phyloP scores from a whole-genome alignment of 1,140 invertebrate species.

The Drosophila kikkawai region DNA sequence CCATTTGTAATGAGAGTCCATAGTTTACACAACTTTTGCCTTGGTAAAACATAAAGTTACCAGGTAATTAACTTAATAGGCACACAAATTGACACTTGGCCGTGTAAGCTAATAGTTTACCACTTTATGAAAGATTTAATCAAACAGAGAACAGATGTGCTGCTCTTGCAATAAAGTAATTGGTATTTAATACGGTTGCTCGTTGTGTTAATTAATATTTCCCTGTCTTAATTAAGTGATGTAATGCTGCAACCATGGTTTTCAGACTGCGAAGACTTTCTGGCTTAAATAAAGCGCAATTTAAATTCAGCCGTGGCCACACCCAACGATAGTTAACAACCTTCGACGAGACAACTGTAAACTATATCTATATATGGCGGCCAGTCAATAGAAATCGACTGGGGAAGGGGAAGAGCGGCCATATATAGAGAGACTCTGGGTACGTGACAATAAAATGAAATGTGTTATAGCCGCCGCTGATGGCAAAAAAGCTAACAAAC shows the following conservation, averaged over 20 bases:
- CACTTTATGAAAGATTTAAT: conserved; percentile 18
- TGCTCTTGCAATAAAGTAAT: conserved; percentile 13
- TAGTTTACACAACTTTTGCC: background rate
- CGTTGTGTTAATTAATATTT: conserved; percentile 24
- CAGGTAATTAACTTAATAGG: conserved; percentile 27
- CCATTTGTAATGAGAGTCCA: background rate
- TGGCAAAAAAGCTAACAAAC: conserved; percentile 45
- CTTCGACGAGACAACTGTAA: conserved; percentile 41
- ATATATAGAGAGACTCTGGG: conserved; percentile 75
- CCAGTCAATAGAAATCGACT: conserved; percentile 54
- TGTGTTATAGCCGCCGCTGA: conserved; percentile 68
- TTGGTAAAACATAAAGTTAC: background rate
- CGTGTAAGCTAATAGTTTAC: conserved; percentile 22
- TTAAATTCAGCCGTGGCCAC: conserved; percentile 40
- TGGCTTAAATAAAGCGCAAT: conserved; percentile 12
- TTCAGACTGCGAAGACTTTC: conserved; percentile 2
- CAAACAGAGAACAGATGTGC: conserved; percentile 8
- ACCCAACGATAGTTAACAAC: conserved; percentile 42
- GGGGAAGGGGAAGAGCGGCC: conserved; percentile 28
- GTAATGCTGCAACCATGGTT: background rate
- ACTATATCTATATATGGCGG: conserved; percentile 52
- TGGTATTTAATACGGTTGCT: conserved; percentile 28
- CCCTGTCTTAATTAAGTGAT: conserved; percentile 18
- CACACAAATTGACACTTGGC: conserved; percentile 30
- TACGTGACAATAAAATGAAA: conserved; percentile 83